Evolutionary conservation across 2,888 invertebrate genomes (phyloP).

Genomic region (Thymelicus lineola): DNA sequence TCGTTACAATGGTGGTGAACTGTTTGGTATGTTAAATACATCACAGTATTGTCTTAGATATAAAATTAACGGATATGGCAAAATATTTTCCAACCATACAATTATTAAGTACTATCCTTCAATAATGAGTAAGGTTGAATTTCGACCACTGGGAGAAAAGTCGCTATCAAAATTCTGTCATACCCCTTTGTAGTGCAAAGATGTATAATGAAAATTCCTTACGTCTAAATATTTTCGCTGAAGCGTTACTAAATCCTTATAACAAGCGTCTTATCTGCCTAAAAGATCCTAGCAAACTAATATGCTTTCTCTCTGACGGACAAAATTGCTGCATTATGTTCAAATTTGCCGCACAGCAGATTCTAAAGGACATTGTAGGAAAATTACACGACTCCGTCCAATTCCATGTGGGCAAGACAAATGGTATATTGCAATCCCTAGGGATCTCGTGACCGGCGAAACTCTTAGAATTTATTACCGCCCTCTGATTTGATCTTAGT

Average conservation of each 20-base stretch:
- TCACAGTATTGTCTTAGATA: too few species aligned
- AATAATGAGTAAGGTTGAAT: too few species aligned
- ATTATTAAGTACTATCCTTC: too few species aligned
- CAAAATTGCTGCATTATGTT: constrained; percentile 34
- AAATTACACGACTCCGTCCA: constrained; percentile 41
- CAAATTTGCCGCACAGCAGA: constrained; percentile 24
- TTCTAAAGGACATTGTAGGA: constrained; percentile 33
- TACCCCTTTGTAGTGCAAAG: neutral
- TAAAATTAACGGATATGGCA: too few species aligned
- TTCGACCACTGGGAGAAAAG: too few species aligned
- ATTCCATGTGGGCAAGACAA: constrained; percentile 53
- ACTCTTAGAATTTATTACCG: constrained; percentile 53
- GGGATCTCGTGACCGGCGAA: constrained; percentile 52
- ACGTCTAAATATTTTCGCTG: constrained; percentile 19
- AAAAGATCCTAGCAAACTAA: constrained; percentile 25
- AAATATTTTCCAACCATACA: too few species aligned
- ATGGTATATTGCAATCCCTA: constrained; percentile 51
- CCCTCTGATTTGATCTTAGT: constrained; percentile 52
- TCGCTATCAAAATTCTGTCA: neutral
- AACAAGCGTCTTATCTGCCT: constrained; percentile 26
- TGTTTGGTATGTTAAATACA: too few species aligned
- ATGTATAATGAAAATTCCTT: constrained; percentile 16
- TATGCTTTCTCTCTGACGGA: constrained; percentile 16
- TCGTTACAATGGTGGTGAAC: too few species aligned
- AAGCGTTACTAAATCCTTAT: constrained; percentile 12